Conservation (phyloP, 2,888 invertebrate species). For the Alsophila aescularia region DNA sequence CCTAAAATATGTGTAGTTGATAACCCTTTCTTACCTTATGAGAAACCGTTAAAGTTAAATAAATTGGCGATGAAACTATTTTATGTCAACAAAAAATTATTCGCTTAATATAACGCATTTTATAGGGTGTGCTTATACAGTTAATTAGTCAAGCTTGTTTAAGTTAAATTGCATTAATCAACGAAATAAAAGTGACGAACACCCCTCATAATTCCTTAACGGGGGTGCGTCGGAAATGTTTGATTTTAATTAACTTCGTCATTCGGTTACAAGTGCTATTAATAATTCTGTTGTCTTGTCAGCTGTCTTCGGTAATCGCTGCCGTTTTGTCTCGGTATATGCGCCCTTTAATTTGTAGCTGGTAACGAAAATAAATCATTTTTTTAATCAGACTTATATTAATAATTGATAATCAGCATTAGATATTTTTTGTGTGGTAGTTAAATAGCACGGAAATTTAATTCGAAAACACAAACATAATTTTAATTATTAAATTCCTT, state of each 20-base stretch:
- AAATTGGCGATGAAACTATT: slow-evolving; percentile 23
- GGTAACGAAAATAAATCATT: too few relatives aligned
- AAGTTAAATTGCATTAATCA: slow-evolving; percentile 52
- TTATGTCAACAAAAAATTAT: slow-evolving; percentile 22
- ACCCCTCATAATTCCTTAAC: slow-evolving; percentile 38
- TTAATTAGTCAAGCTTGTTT: slow-evolving; percentile 49
- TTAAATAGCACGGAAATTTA: too few relatives aligned
- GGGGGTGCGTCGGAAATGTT: slow-evolving; percentile 54
- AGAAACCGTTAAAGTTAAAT: slow-evolving; percentile 13
- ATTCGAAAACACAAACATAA: too few relatives aligned
- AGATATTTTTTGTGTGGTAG: too few relatives aligned
- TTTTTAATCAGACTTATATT: too few relatives aligned
- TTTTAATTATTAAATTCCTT: too few relatives aligned
- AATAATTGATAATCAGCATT: too few relatives aligned
- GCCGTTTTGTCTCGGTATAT: slow-evolving; percentile 58
- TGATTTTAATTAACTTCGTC: slow-evolving; percentile 74
- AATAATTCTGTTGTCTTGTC: slow-evolving; percentile 63
- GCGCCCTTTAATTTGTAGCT: not conserved
- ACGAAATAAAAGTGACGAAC: slow-evolving; percentile 52
- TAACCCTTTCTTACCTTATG: slow-evolving; percentile 14
- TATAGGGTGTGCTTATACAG: slow-evolving; percentile 29
- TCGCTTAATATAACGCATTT: slow-evolving; percentile 22
- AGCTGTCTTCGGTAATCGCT: slow-evolving; percentile 68
- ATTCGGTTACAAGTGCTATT: slow-evolving; percentile 54
- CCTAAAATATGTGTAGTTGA: not conserved